phyloP scores from a whole-genome alignment of 2,888 invertebrate genomes.

The Ornithoptera priamus region DNA sequence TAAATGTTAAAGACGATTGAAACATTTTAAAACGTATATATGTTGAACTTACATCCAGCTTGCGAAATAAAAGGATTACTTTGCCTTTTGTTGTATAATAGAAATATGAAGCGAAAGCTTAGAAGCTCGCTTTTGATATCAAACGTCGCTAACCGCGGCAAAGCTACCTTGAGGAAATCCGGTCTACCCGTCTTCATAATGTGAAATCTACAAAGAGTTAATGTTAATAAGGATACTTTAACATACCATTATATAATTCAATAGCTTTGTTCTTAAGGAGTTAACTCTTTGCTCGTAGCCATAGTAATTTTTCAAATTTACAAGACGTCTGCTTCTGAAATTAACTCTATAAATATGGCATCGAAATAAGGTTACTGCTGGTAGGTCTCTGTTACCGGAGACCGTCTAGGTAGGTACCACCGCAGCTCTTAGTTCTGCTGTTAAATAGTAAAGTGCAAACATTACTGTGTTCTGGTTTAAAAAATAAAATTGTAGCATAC shows the following conservation, averaged over 20 bases:
- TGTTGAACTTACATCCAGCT: neutral
- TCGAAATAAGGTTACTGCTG: no score
- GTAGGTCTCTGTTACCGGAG: no score
- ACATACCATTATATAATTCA: neutral
- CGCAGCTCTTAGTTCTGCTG: no score
- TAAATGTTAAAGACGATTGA: neutral
- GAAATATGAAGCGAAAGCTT: constrained; percentile 8
- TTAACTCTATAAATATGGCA: no score
- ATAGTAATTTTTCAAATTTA: no score
- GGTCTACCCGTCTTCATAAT: neutral
- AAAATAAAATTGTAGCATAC: no score
- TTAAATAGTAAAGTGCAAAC: no score
- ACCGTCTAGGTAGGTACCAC: no score
- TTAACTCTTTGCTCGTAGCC: no score
- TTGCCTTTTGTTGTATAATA: constrained; percentile 1
- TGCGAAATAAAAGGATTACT: neutral
- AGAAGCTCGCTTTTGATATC: constrained; percentile 15
- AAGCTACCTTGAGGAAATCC: constrained; percentile 17
- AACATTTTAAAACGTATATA: neutral
- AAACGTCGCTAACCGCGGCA: neutral
- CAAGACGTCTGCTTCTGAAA: no score
- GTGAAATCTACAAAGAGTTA: constrained; percentile 1
- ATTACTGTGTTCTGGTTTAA: no score
- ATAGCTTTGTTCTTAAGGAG: neutral
- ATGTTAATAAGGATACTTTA: neutral